Conservation (phyloP, 2,888 invertebrate species). For the Dryococelus australis region DNA sequence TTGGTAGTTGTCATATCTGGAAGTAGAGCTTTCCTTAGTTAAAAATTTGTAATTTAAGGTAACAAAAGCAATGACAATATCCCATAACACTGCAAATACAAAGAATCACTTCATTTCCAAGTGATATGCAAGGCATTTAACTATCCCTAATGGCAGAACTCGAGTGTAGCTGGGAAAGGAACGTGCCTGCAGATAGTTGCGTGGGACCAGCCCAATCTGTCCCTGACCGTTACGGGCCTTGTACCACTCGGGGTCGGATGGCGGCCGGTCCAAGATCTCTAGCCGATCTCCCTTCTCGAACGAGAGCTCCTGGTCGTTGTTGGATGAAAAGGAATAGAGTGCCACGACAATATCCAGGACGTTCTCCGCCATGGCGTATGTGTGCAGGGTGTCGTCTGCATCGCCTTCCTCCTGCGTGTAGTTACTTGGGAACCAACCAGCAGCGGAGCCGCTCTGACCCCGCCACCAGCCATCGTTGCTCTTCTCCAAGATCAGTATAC, state of each 20-base stretch:
- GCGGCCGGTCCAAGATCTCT: slow-evolving; percentile 95
- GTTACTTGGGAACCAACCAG: slow-evolving; percentile 98
- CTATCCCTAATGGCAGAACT: too few relatives aligned
- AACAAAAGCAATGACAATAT: too few relatives aligned
- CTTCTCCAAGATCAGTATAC: slow-evolving; percentile 95
- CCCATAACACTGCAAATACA: too few relatives aligned
- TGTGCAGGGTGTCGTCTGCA: slow-evolving; percentile 85
- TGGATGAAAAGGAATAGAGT: slow-evolving; percentile 91
- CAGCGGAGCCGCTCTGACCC: slow-evolving; percentile 77
- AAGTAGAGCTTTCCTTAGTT: too few relatives aligned
- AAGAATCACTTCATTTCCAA: too few relatives aligned
- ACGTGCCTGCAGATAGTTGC: slow-evolving; percentile 80
- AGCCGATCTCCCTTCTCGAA: slow-evolving; percentile 97
- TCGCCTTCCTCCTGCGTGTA: slow-evolving; percentile 91
- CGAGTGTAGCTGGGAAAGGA: slow-evolving; percentile 32
- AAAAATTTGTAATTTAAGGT: too few relatives aligned
- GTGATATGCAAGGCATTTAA: too few relatives aligned
- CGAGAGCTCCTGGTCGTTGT: slow-evolving; percentile 93
- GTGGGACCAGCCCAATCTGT: slow-evolving; percentile 92
- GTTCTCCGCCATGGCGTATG: slow-evolving; percentile 93
- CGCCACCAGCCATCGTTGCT: slow-evolving; percentile 99
- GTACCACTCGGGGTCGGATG: slow-evolving; percentile 99
- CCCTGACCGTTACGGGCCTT: slow-evolving; percentile 93
- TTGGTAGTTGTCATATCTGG: too few relatives aligned
- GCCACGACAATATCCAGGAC: slow-evolving; percentile 97